Evolutionary conservation across 2,888 invertebrate genomes (phyloP).

Genomic region (Blastobasis lacticolella): DNA sequence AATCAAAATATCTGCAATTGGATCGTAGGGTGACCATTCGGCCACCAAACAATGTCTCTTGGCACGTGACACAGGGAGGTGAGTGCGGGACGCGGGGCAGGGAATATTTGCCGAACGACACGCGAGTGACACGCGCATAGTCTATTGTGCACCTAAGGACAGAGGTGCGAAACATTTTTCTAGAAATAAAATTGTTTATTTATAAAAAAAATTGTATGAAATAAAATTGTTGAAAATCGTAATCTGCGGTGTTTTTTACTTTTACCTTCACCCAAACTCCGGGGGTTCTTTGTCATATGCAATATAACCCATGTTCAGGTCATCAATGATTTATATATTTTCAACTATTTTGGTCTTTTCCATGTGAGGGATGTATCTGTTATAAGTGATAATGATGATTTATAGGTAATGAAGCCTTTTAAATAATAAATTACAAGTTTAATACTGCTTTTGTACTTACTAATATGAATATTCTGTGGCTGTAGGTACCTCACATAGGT

Average conservation of each 20-base stretch:
- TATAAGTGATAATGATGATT: too few relatives aligned
- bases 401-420: too few relatives aligned
- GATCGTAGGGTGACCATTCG: too few relatives aligned
- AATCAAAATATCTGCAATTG: too few relatives aligned
- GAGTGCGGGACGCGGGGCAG: conserved; percentile 34
- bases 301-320: conserved; percentile 4
- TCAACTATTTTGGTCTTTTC: not conserved
- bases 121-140: conserved; percentile 64
- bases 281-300: not conserved
- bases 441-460: not conserved
- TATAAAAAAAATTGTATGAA: too few relatives aligned
- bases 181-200: not conserved
- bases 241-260: too few relatives aligned
- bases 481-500: not conserved
- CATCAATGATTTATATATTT: not conserved
- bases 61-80: too few relatives aligned
- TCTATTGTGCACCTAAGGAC: conserved; percentile 53
- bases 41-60: too few relatives aligned
- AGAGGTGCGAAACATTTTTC: conserved; percentile 37
- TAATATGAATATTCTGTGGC: not conserved
- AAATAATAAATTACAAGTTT: too few relatives aligned
- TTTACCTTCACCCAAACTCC: too few relatives aligned
- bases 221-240: too few relatives aligned
- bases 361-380: not conserved
- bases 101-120: conserved; percentile 70